Evolutionary conservation across 1,140 invertebrate species (phyloP), one percentile per base, ranked within the genome.

Genomic region (Drosophila mayri): DNA sequence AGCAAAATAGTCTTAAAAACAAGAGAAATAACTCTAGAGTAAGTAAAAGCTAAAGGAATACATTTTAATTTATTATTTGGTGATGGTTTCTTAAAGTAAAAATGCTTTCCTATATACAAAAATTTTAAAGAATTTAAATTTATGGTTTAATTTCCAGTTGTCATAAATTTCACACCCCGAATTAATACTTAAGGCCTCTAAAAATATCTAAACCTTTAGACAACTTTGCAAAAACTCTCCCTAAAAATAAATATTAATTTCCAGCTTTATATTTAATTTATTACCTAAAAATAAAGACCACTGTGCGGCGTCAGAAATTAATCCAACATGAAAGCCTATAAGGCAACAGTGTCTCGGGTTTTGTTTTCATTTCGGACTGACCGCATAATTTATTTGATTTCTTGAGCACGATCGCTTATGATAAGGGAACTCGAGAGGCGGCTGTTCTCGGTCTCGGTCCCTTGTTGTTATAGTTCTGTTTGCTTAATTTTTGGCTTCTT

Each of bases 351-450:
- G 58, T 63, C 32, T 49, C 38, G 7, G 37, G 52, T 6, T 60
- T 44, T 67, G 35, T 41, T 77, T 44, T 61, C 37, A 37, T 60
- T 46, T 41, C 8, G 43, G 20, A 38, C 44, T 59, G 70, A 72
- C 67, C 70, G 58, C 54, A 72, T 72, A 72, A 72, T 72, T 73
- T 72, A 73, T 73, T 73, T 59, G 67, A 60, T 72, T 72, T 72
- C 67, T 49, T 40, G 70, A 41, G 65, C 74, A 44, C 73, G 74
- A 76, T 76, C 64, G 74, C 30, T 68, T 47, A 43, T 68, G 64
- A 60, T 77, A 74, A 74, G 68, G 47, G 47, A 49, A 14, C 14
- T 35, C 16, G 41, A 40, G 46, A 60, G 18, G n/a, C 30, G 30
- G 5, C 25, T n/a, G 37, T 22, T 22, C 22, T 22, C 22, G 38